Evolutionary conservation across 37 sponge, comb jelly and placozoan genomes (phyloP), one percentile per base, ranked within the genome.

Genomic region (Petrosia ficiformis): DNA sequence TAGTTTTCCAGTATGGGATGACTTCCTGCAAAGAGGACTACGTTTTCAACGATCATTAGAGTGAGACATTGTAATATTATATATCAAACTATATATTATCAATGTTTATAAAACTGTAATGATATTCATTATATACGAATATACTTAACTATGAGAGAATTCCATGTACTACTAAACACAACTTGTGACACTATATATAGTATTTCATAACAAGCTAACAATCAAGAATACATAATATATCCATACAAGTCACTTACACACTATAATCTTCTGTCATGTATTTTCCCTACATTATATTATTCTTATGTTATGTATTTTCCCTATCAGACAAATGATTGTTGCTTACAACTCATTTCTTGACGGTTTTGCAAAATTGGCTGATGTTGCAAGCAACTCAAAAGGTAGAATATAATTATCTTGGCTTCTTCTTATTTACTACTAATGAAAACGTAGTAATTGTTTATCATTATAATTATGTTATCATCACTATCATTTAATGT

Each of bases 1-100:
- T 54, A 75, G 87, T 6, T 76, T 91, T 35, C 92, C 92, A 0
- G 21, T 79, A 11, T 91, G 87, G 84, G 92, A 91, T 38, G 92
- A 91, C 16, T 79, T 91, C 25, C 56, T 86, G 42, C 71, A 58
- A 31, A 42, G 84, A 58, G 92, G 92, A 2, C 42, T 74, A 24
- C 76, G 82, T 32, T 76, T 91, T 14, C 87, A 86, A 16, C 82
- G 65, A 30, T 74, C 81, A 30, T 32, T 86, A 2, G 92, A 91
- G 92, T 91, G 69, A 86, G 92, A 81, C 8, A 1, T 44, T 11
- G 1, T 28, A 58, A 22, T 59, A 37, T 74, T 60, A 16, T 14
- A 26, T 59, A 8, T 32, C 25, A 11, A 28, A 42, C 39, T 11
- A 22, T 48, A 11, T 44, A 4, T 34, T 72, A 32, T 72, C 21